These are phyloP conservation scores for Drosophila parabipectinata DNA, from an alignment of 1,140 invertebrate species.

Conservation along the genomic window DNA sequence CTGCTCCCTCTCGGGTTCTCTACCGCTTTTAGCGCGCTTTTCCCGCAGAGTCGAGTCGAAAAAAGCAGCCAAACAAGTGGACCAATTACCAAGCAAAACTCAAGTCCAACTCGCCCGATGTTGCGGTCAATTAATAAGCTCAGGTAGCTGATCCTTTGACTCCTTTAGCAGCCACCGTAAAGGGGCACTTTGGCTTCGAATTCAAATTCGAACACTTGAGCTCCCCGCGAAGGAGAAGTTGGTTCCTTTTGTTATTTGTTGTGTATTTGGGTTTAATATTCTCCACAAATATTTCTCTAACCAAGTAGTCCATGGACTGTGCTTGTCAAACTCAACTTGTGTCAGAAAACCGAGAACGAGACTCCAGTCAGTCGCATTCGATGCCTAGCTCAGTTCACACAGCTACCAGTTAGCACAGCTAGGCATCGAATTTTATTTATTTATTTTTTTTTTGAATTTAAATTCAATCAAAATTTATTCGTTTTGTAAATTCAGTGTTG, in stretches of 20 bases:
- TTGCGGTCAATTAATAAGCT: slow-evolving; percentile 41
- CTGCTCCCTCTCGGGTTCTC: background rate
- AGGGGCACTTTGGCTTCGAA: background rate
- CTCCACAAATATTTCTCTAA: background rate
- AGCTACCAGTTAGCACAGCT: too few species aligned
- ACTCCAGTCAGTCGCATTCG: too few species aligned
- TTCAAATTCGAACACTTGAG: background rate
- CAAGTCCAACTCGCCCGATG: slow-evolving; percentile 22
- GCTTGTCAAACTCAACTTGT: too few species aligned
- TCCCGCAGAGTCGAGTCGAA: slow-evolving; percentile 5
- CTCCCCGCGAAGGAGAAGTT: background rate
- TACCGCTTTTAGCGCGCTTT: background rate
- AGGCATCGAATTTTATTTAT: too few species aligned
- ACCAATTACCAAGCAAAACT: slow-evolving; percentile 33
- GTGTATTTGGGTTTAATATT: too few species aligned
- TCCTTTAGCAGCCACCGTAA: too few species aligned
- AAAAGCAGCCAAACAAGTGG: background rate
- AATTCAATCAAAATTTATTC: too few species aligned
- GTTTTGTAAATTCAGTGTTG: too few species aligned
- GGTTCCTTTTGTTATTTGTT: too few species aligned
- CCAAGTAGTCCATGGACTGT: background rate
- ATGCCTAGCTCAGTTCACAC: too few species aligned
- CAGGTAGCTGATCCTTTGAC: background rate
- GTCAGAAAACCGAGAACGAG: too few species aligned
- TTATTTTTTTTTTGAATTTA: too few species aligned